Percentiles rank a stretch among this genome's conserved stretches.
phyloP scores from a whole-genome alignment of 2,888 invertebrate genomes.

The Chrysodeixis includens region DNA sequence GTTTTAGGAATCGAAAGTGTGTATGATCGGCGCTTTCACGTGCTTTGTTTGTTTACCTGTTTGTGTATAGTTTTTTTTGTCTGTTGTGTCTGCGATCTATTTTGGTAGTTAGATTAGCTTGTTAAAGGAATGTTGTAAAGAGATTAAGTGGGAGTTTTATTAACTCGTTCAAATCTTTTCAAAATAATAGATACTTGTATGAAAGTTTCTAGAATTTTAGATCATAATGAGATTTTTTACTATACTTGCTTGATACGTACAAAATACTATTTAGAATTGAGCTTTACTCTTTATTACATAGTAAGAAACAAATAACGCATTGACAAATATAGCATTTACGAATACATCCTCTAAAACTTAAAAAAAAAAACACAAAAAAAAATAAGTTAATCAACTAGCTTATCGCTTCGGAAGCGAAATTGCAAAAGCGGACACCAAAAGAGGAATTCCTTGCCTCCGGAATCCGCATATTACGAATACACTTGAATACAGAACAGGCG shows the following conservation, averaged over 20 bases:
- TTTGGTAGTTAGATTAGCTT: no score
- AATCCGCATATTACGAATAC: conserved; percentile 58
- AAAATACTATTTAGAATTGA: no score
- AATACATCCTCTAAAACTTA: neutral
- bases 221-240: no score
- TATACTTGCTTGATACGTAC: no score
- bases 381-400: conserved; percentile 32
- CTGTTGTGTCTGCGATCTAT: neutral
- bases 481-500: conserved; percentile 58
- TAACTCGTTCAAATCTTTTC: no score
- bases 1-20: neutral
- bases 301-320: no score
- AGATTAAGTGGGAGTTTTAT: no score
- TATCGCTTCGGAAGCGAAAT: conserved; percentile 49
- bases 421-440: conserved; percentile 35
- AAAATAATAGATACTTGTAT: no score
- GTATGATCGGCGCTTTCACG: neutral
- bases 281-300: no score
- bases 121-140: no score
- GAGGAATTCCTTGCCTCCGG: conserved; percentile 48
- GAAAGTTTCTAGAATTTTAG: no score
- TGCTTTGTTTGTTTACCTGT: neutral
- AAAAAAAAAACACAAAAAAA: conserved; percentile 10
- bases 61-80: neutral
- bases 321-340: no score